Percentiles rank a stretch among this genome's conserved stretches.
Evolutionary conservation across 2,797 vertebrate species (phyloP).

Genomic region (Poecile montanus): DNA sequence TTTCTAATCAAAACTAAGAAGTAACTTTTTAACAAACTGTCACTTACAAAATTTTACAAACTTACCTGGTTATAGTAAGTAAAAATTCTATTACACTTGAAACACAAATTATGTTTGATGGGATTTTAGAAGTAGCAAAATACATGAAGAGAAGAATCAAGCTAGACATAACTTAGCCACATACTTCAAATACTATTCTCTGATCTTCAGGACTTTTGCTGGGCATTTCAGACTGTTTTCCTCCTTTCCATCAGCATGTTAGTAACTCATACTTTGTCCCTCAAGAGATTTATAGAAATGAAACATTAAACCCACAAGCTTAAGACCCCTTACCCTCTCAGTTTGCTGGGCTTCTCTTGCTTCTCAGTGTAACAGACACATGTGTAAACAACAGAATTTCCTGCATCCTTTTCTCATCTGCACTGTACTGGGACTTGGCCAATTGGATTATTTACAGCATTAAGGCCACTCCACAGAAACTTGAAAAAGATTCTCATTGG

Average conservation of each 20-base stretch:
- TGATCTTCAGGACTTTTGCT: not conserved
- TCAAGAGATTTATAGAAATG: slow-evolving; percentile 48
- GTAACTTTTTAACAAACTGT: not conserved
- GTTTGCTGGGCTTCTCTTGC: slow-evolving; percentile 41
- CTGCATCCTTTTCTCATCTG: slow-evolving; percentile 77
- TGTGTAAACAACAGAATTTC: slow-evolving; percentile 76
- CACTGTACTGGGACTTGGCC: slow-evolving; percentile 67
- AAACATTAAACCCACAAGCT: slow-evolving; percentile 55
- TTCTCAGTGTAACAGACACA: slow-evolving; percentile 66
- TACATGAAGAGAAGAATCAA: not conserved
- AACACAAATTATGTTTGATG: not conserved
- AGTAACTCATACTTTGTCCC: not conserved
- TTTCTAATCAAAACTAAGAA: not conserved
- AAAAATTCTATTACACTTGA: not conserved
- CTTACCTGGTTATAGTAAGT: slow-evolving; percentile 11
- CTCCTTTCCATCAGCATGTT: not conserved
- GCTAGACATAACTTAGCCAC: not conserved
- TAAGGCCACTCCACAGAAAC: slow-evolving; percentile 64
- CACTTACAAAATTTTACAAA: not conserved
- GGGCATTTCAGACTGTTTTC: not conserved
- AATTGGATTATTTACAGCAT: slow-evolving; percentile 73
- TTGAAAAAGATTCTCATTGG: slow-evolving; percentile 70
- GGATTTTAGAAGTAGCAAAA: not conserved
- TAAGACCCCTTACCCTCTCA: slow-evolving; percentile 70
- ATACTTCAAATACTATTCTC: not conserved